Base-by-base conservation (phyloP, 2,797 vertebrate species). In the Esox masquinongy region DNA sequence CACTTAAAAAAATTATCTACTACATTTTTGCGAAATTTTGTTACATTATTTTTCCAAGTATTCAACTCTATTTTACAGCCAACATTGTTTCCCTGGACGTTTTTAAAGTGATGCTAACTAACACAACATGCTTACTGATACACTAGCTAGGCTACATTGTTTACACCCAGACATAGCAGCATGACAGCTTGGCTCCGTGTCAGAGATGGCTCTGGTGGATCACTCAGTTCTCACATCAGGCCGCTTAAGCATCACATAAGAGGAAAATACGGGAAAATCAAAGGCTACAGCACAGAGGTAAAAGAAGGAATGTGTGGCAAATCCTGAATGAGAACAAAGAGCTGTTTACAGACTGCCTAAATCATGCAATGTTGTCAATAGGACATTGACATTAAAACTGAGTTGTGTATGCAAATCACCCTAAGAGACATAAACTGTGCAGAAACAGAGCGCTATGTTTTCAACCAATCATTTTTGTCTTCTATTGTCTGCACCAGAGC, bases 351-450 rank as follows among this genome's bases (percentile, higher is more conserved):
- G 19, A 51, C 49, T 16, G 49, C 51, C 6, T 12, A 22, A 56
- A 56, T 56, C 53, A 11, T 5, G 17, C 39, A 56, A 7, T 56
- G 8, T 2, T 22, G 17, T 22, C 53, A 56, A 56, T 56, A 56
- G 6, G 53, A 9, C 7, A 9, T 51, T 51, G 50, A 51, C 50
- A n/a, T n/a, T 7, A 56, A 56, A 22, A 56, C 19, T 53, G 50
- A 53, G n/a, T 59, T 59, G 19, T 22, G n/a, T n/a, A 59, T n/a
- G 53, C 53, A n/a, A n/a, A 59, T 59, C 53, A 56, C n/a, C n/a
- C 53, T 56, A 15, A n/a, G 53, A 59, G 7, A 59, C 8, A 9
- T 59, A 0, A 59, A 59, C 22, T 7, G 39, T 43, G 39, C 39
- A 43, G 9, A 59, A 53, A 59, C n/a, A n/a, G 19, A 59, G 53